Evolutionary conservation across 2,888 invertebrate genomes (phyloP), one percentile per base, ranked within the genome.

Genomic region (Apantesis nais): DNA sequence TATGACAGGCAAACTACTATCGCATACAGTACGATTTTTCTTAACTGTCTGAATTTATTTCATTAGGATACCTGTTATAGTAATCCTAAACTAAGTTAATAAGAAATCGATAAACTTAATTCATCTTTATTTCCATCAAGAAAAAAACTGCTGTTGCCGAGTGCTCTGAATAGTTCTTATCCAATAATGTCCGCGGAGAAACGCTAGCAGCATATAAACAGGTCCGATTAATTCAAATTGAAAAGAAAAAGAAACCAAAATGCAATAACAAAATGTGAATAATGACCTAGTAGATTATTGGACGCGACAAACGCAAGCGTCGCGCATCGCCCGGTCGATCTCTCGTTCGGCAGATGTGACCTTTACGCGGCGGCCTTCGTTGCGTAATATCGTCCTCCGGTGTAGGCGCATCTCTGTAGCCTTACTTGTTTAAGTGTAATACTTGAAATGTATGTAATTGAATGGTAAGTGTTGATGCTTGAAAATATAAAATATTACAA

Each of bases 311-410:
- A 22, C 52, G 66, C 39, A 70, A 77, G 68, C 64, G 66, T 66
- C 55, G 66, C 31, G 66, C 60, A 41, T 60, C 66, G 67, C 25
- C 37, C 75, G 78, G 76, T 76, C 77, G 71, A 74, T 74, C 77
- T 70, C 75, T 71, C 74, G 75, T 72, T 66, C 74, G 73, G 71
- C 67, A 69, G 79, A 74, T 67, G 74, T 81, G 79, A 86, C 84
- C 86, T 86, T 85, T 85, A 66, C 72, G 74, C 71, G 70, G 66
- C 80, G 85, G 83, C 84, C 85, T 85, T 84, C 76, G 73, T 86
- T 86, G 80, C 85, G 73, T 84, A 84, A 86, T 72, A 55, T 71
- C 71, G 85, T 81, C 83, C 84, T 80, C 84, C 78, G 74, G 77
- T 77, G 74, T 70, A 74, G 60, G 77, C 79, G 74, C 78, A 79